Conservation (phyloP, 2,113 vertebrate species). For the Zapornia atra region DNA sequence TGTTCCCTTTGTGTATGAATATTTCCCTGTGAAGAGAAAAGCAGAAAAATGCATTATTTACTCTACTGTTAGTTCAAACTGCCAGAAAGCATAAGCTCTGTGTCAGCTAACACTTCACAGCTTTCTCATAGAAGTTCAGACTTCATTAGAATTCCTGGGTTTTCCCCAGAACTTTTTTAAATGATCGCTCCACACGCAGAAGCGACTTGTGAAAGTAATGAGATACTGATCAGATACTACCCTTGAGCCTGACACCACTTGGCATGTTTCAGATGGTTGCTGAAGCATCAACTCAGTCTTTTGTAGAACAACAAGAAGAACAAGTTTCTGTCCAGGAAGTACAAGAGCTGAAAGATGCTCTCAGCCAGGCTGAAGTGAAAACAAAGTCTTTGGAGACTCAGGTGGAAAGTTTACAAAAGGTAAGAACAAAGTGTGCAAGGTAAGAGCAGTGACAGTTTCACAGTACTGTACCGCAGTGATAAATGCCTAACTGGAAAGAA, state of each 20-base stretch:
- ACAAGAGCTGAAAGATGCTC: constrained; percentile 85
- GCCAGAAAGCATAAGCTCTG: neutral
- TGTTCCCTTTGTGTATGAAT: neutral
- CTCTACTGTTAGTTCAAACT: neutral
- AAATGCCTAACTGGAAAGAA: neutral
- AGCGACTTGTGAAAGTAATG: neutral
- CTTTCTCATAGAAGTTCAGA: neutral
- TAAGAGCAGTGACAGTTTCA: neutral
- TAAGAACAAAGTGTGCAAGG: constrained; percentile 57
- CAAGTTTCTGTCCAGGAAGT: constrained; percentile 87
- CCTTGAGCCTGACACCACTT: neutral
- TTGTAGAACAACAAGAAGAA: constrained; percentile 84
- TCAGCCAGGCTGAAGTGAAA: constrained; percentile 85
- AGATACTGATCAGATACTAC: no score
- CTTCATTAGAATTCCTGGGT: neutral
- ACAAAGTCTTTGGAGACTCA: constrained; percentile 85
- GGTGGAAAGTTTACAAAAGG: constrained; percentile 88
- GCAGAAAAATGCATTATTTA: accelerated
- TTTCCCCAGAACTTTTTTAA: neutral
- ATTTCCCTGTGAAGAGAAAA: neutral
- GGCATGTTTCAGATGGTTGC: constrained; percentile 78
- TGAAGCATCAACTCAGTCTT: constrained; percentile 81
- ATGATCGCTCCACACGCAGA: accelerated
- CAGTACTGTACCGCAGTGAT: neutral
- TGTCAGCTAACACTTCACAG: neutral